phyloP scores from a whole-genome alignment of 2,888 invertebrate species.

The Netelia inedita region DNA sequence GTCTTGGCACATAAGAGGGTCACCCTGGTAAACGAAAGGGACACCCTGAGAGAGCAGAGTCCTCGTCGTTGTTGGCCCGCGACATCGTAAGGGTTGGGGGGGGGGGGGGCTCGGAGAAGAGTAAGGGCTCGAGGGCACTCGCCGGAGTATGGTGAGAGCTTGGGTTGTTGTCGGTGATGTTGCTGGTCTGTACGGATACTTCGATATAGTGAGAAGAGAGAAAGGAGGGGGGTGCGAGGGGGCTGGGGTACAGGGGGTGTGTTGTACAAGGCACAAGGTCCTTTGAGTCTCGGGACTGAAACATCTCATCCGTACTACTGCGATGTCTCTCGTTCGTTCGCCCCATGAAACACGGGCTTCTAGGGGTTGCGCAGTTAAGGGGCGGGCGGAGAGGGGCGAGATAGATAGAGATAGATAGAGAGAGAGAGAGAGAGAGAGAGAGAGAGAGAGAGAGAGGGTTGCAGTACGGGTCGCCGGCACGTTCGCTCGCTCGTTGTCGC shows the following conservation, averaged over 20 bases:
- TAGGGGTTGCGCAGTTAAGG: neutral
- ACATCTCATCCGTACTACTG: conserved; percentile 78
- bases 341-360: conserved; percentile 34
- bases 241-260: neutral
- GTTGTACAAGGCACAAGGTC: conserved; percentile 72
- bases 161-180: too few species aligned
- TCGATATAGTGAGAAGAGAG: conserved; percentile 2
- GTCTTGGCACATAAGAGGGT: too few species aligned
- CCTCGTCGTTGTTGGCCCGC: neutral
- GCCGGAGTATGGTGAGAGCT: neutral
- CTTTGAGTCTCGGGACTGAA: conserved; percentile 80
- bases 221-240: neutral
- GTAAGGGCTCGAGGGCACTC: neutral
- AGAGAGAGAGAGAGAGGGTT: conserved; percentile 22
- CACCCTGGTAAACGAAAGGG: too few species aligned
- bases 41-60: neutral
- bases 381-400: neutral
- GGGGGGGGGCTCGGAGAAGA: neutral
- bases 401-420: too few species aligned
- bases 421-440: neutral
- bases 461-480: conserved; percentile 50
- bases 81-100: neutral
- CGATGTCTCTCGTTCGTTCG: conserved; percentile 75
- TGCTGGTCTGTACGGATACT: too few species aligned
- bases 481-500: conserved; percentile 43